Evolutionary conservation across 2,797 vertebrate genomes (phyloP).

Genomic region (Myoxocephalus aenaeus): DNA sequence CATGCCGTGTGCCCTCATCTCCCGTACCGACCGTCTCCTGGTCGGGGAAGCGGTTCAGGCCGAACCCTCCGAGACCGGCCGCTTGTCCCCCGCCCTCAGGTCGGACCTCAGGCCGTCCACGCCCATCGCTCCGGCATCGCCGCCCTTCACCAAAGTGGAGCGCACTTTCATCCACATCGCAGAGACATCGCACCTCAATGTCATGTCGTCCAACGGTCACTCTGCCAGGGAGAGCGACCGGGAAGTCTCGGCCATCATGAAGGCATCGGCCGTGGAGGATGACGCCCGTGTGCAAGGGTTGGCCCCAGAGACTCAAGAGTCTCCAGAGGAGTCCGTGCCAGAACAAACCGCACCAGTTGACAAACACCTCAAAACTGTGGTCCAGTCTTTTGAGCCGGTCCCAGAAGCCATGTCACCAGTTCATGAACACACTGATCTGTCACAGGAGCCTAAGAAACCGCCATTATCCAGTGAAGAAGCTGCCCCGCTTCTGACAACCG

Average conservation of each 20-base stretch:
- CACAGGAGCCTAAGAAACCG: constrained; percentile 37
- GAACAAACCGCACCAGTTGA: constrained; percentile 35
- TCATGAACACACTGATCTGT: constrained; percentile 33
- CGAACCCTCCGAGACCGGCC: constrained; percentile 83
- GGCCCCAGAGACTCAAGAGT: constrained; percentile 3
- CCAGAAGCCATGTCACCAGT: constrained; percentile 48
- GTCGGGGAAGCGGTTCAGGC: constrained; percentile 80
- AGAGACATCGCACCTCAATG: constrained; percentile 95
- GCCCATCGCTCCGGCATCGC: constrained; percentile 84
- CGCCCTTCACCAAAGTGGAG: constrained; percentile 97
- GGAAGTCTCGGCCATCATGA: constrained; percentile 75
- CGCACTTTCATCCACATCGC: constrained; percentile 97
- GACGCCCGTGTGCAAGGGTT: constrained; percentile 60
- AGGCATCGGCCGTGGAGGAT: constrained; percentile 77
- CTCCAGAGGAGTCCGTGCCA: constrained; percentile 16
- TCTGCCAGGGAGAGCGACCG: constrained; percentile 76
- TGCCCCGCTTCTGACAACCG: constrained; percentile 29
- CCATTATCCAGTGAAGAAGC: constrained; percentile 52
- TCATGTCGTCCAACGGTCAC: constrained; percentile 89
- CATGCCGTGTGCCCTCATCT: constrained; percentile 84
- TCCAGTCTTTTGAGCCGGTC: constrained; percentile 51
- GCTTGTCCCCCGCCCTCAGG: constrained; percentile 90
- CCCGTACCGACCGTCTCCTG: constrained; percentile 86
- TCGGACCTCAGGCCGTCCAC: constrained; percentile 88
- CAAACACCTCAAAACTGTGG: constrained; percentile 37